Conservation (phyloP, 2,113 vertebrate genomes). For the Elanus axillaris region DNA sequence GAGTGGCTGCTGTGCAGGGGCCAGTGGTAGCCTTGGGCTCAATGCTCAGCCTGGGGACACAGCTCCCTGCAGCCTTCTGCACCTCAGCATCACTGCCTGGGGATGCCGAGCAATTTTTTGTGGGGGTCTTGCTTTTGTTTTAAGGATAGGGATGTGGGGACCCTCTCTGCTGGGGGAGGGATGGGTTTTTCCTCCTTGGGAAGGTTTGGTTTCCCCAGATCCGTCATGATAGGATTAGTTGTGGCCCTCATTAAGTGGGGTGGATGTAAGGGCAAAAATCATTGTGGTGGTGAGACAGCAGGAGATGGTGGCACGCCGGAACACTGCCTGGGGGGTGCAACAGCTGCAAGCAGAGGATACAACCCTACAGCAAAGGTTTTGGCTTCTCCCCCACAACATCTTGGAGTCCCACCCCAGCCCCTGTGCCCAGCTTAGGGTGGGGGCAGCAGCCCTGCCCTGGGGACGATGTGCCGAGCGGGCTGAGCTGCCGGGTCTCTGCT, state of each 20-base stretch:
- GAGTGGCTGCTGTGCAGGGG: neutral
- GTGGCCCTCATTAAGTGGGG: neutral
- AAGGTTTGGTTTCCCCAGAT: neutral
- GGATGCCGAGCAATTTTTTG: neutral
- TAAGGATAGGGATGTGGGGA: neutral
- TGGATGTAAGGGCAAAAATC: neutral
- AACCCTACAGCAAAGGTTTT: fast-evolving
- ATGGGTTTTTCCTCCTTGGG: neutral
- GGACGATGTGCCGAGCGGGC: fast-evolving
- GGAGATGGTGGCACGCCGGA: neutral
- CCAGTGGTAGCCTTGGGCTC: neutral
- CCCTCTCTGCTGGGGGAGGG: neutral
- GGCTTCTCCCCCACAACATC: neutral
- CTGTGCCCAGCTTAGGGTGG: neutral
- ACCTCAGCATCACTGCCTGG: neutral
- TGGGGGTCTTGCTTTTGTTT: neutral
- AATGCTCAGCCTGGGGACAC: neutral
- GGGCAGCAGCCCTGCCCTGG: neutral
- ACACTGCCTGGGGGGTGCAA: neutral
- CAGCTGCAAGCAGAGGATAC: fast-evolving
- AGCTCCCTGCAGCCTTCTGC: neutral
- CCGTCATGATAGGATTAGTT: neutral
- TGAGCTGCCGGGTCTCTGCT: neutral
- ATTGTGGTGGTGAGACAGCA: neutral
- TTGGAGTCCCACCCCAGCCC: fast-evolving